phyloP scores from a whole-genome alignment of 1,140 invertebrate species.

The Diorhabda sublineata region DNA sequence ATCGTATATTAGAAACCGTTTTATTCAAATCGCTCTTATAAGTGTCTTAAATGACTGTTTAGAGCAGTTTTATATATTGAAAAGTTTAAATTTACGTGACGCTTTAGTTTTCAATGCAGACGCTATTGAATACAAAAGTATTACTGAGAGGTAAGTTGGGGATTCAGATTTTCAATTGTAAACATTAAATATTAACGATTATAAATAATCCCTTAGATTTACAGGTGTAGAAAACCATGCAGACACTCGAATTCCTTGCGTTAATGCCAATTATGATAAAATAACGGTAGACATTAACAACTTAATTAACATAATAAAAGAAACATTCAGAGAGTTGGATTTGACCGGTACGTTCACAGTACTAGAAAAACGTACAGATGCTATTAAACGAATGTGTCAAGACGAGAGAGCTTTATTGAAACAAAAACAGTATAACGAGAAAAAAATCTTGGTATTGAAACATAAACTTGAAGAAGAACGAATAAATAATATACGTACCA shows the following conservation, averaged over 20 bases:
- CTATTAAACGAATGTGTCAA: constrained; percentile 19
- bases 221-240: constrained; percentile 27
- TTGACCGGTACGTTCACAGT: constrained; percentile 5
- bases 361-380: constrained; percentile 5
- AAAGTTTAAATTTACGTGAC: constrained; percentile 11
- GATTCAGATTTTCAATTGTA: not conserved
- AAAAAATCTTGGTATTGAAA: constrained; percentile 21
- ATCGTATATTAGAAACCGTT: too few species aligned
- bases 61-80: constrained; percentile 16
- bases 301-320: constrained; percentile 15
- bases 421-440: constrained; percentile 16
- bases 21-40: not conserved
- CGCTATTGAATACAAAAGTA: constrained; percentile 10
- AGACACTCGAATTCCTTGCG: constrained; percentile 18
- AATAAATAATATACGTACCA: constrained; percentile 25
- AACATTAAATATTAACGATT: not conserved
- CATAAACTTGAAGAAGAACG: constrained; percentile 23
- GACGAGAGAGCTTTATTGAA: constrained; percentile 25
- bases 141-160: constrained; percentile 1
- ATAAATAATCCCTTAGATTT: constrained; percentile 12
- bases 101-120: constrained; percentile 5
- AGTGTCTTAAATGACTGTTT: constrained; percentile 13
- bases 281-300: constrained; percentile 25
- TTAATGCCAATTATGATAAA: constrained; percentile 25
- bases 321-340: constrained; percentile 17